Percentiles rank a stretch among this genome's conserved stretches.
phyloP scores from a whole-genome alignment of 2,888 invertebrate genomes.

The Ectemnius continuus region DNA sequence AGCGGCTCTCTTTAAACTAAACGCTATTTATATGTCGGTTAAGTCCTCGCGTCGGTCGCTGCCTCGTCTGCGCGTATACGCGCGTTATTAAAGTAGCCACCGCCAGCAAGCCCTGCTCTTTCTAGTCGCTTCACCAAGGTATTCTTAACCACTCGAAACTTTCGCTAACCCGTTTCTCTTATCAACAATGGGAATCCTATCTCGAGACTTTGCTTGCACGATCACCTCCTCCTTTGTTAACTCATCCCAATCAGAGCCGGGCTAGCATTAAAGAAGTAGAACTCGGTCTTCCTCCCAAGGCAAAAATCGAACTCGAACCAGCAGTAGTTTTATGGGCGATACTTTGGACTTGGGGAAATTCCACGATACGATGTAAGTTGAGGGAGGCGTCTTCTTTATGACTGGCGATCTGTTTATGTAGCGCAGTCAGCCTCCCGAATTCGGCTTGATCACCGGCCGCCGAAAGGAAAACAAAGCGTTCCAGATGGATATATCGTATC shows the following conservation, averaged over 20 bases:
- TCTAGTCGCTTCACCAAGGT: too few relatives aligned
- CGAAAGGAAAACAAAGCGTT: too few relatives aligned
- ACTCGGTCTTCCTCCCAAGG: too few relatives aligned
- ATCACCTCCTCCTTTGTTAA: background rate
- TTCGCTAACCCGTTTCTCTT: background rate
- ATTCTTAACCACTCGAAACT: background rate
- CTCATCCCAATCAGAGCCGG: background rate
- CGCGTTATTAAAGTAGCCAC: slow-evolving; percentile 53
- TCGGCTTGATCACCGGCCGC: too few relatives aligned
- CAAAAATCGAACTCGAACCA: background rate
- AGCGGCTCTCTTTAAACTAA: slow-evolving; percentile 64
- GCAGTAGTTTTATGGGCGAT: background rate
- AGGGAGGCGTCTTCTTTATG: too few relatives aligned
- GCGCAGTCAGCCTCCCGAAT: too few relatives aligned
- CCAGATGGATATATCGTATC: too few relatives aligned
- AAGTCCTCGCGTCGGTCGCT: slow-evolving; percentile 60
- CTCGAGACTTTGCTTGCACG: background rate
- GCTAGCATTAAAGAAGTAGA: too few relatives aligned
- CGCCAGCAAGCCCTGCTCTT: background rate
- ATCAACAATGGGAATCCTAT: too few relatives aligned
- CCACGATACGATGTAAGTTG: too few relatives aligned
- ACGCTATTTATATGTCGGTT: slow-evolving; percentile 71
- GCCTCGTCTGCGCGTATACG: slow-evolving; percentile 40
- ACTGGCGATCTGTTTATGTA: too few relatives aligned
- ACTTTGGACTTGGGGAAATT: too few relatives aligned